These are phyloP conservation scores for Latrodectus geometricus DNA, from an alignment of 1,140 invertebrate species.

Conservation along the genomic window DNA sequence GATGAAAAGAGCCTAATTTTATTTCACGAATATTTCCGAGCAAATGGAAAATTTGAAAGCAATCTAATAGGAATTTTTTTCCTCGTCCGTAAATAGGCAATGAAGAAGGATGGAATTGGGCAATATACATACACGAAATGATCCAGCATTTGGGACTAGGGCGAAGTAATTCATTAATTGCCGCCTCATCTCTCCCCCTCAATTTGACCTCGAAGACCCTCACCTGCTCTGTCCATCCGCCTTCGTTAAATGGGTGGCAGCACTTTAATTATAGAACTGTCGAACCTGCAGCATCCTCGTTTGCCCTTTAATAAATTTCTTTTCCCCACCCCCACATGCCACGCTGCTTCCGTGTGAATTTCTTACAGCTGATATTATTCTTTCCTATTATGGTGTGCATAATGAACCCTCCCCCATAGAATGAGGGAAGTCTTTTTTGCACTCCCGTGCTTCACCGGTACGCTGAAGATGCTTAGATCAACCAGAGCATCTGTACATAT, in stretches of 20 bases:
- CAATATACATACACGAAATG: background rate
- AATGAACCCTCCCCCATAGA: no score
- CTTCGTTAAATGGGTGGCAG: slow-evolving; percentile 36
- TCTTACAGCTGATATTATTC: background rate
- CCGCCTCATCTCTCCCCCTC: background rate
- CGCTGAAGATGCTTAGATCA: no score
- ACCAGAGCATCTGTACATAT: no score
- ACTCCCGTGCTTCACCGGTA: no score
- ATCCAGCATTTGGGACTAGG: background rate
- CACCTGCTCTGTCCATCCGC: slow-evolving; percentile 44
- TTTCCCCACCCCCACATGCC: slow-evolving; percentile 15
- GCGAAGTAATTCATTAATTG: slow-evolving; percentile 30
- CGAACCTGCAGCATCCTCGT: slow-evolving; percentile 9
- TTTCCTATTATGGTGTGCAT: background rate
- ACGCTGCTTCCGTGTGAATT: slow-evolving; percentile 26
- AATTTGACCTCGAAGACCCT: slow-evolving; percentile 15
- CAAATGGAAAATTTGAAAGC: no score
- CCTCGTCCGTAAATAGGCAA: background rate
- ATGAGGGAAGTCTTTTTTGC: no score
- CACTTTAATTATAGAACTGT: slow-evolving; percentile 46
- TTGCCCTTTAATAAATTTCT: slow-evolving; percentile 37
- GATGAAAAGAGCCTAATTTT: no score
- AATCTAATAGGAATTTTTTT: no score
- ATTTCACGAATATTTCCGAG: no score
- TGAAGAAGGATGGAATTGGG: background rate